Evolutionary conservation across 2,113 vertebrate species (phyloP).

Genomic region (Oriolus oriolus): DNA sequence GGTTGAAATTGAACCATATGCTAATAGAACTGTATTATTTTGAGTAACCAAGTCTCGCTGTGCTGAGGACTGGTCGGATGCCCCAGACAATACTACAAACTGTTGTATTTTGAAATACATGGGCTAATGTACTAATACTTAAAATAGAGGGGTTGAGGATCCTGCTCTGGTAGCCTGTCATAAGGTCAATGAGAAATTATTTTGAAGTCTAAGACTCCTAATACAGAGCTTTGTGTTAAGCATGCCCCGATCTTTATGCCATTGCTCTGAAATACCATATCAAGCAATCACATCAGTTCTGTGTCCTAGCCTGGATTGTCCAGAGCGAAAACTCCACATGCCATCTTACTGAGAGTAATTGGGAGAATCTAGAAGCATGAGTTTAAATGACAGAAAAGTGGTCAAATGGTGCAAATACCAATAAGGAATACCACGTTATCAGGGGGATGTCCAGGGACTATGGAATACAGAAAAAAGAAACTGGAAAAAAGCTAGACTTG

Average conservation of each 20-base stretch:
- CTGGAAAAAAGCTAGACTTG: neutral
- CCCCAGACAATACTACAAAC: neutral
- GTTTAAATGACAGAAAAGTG: neutral
- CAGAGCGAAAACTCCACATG: rapidly evolving
- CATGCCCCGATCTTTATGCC: neutral
- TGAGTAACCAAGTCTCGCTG: neutral
- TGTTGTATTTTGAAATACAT: neutral
- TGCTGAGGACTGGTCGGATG: neutral
- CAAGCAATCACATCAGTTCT: neutral
- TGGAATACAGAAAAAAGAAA: neutral
- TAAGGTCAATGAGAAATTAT: neutral
- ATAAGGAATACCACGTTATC: neutral
- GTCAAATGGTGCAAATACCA: neutral
- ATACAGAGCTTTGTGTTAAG: neutral
- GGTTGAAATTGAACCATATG: neutral
- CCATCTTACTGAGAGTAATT: neutral
- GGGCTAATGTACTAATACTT: neutral
- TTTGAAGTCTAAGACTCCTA: neutral
- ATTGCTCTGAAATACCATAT: neutral
- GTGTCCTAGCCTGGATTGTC: neutral
- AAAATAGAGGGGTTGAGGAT: neutral
- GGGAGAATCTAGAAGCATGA: neutral
- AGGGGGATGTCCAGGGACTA: neutral
- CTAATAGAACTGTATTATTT: neutral
- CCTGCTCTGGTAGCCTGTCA: neutral